Evolutionary conservation across 2,797 vertebrate genomes (phyloP).

Genomic region (Pampus argenteus): DNA sequence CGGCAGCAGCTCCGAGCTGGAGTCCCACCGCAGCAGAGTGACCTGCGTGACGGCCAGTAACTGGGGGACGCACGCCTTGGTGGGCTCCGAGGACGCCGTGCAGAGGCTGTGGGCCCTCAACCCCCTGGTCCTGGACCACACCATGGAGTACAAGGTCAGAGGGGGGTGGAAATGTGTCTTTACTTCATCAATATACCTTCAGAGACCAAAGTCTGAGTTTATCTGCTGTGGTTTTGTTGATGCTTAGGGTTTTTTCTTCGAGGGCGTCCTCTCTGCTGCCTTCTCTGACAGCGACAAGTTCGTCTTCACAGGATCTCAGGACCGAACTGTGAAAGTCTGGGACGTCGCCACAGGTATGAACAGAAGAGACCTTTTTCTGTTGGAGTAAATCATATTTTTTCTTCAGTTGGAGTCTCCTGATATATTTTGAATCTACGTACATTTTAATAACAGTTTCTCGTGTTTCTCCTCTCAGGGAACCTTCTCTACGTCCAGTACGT

Average conservation of each 20-base stretch:
- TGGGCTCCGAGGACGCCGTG: constrained; percentile 83
- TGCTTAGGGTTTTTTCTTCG: constrained; percentile 82
- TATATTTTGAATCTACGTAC: no score
- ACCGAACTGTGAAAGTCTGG: constrained; percentile 87
- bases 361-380: no score
- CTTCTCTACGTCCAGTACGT: constrained; percentile 84
- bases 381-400: no score
- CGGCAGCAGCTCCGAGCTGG: constrained; percentile 64
- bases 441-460: no score
- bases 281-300: constrained; percentile 86
- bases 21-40: constrained; percentile 83
- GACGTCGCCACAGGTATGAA: constrained; percentile 76
- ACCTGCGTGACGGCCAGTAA: constrained; percentile 85
- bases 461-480: constrained; percentile 71
- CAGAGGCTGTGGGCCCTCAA: constrained; percentile 87
- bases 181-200: not conserved
- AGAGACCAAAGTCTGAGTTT: not conserved
- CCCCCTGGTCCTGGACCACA: constrained; percentile 79
- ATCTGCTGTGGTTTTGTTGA: not conserved
- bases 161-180: no score
- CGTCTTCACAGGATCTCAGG: constrained; percentile 82
- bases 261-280: constrained; percentile 83
- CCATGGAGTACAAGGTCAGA: constrained; percentile 87
- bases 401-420: no score
- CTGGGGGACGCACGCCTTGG: constrained; percentile 78